Evolutionary conservation across 1,140 invertebrate genomes (phyloP).

Genomic region (Polypedilum vanderplanki): DNA sequence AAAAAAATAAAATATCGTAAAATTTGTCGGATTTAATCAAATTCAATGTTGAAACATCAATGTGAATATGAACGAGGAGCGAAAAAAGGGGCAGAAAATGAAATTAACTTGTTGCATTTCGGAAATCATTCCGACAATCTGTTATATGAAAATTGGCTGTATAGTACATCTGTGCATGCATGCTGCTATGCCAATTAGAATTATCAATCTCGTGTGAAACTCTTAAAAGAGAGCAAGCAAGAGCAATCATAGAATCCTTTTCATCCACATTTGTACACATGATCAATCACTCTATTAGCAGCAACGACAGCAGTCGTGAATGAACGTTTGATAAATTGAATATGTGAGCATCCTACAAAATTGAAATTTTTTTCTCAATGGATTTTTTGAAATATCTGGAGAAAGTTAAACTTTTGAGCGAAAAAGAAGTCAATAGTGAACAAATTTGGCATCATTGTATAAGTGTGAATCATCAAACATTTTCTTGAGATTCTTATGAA

Average conservation of each 20-base stretch:
- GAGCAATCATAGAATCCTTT: neutral
- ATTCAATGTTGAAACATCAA: too few relatives aligned
- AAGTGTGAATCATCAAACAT: too few relatives aligned
- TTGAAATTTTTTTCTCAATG: neutral
- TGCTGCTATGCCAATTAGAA: neutral
- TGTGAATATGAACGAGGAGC: too few relatives aligned
- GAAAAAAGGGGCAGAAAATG: conserved; percentile 6
- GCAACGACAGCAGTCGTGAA: neutral
- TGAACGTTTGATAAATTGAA: neutral
- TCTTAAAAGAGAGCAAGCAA: neutral
- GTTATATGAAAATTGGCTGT: neutral
- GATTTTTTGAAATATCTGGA: too few relatives aligned
- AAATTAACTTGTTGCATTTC: conserved; percentile 21
- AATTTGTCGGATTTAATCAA: neutral
- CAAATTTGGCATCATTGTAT: too few relatives aligned
- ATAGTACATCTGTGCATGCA: neutral
- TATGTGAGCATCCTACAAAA: neutral
- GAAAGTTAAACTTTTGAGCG: too few relatives aligned
- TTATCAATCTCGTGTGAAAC: neutral
- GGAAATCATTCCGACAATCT: conserved; percentile 4
- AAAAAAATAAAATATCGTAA: neutral
- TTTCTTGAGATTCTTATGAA: too few relatives aligned
- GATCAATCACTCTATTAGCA: conserved; percentile 6
- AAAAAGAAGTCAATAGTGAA: too few relatives aligned
- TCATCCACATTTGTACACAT: neutral